Evolutionary conservation across 2,797 vertebrate species (phyloP), one percentile per base, ranked within the genome.

Genomic region (Erithacus rubecula): DNA sequence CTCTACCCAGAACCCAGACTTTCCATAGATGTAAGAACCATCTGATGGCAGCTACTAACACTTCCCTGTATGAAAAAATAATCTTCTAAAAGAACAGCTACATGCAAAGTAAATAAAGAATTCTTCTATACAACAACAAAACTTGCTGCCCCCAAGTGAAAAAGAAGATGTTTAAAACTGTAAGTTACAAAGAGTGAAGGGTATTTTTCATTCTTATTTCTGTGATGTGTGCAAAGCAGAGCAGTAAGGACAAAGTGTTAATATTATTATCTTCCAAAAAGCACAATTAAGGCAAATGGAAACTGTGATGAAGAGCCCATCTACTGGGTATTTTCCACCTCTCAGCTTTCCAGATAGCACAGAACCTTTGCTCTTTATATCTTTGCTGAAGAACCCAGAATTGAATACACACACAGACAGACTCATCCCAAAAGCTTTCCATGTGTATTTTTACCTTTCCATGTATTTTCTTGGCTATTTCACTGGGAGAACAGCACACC

Each of bases 41-140:
- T 62, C 74, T 82, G 85, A 91, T 22, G 30, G 89, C 79, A 96
- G 67, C 55, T 55, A 49, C n/a, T 79, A 90, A 94, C 90, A 93
- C 70, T 63, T 65, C 44, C 43, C 46, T 53, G 27, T 29, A 83
- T 19, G 46, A 78, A 83, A 77, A 87, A 65, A 49, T 1, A 5
- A 5, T 59, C 59, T 52, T 37, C 80, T 79, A 72, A 81, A 93
- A 89, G 56, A 91, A 88, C 43, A 93, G 29, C 43, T 81, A 81
- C 64, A 32, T 78, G 82, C n/a, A 53, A 95, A 91, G 53, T 65
- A 94, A 90, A 68, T 29, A 83, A 37, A 71, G 30, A 85, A 69
- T 75, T 68, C 18, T 81, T 78, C 71, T 37, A 13, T 21, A 60
- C 53, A 74, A 60, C 37, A 59, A 24, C 30, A 44, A 17, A 71